phyloP scores from a whole-genome alignment of 2,113 vertebrate genomes.

The Ammodytes dubius region DNA sequence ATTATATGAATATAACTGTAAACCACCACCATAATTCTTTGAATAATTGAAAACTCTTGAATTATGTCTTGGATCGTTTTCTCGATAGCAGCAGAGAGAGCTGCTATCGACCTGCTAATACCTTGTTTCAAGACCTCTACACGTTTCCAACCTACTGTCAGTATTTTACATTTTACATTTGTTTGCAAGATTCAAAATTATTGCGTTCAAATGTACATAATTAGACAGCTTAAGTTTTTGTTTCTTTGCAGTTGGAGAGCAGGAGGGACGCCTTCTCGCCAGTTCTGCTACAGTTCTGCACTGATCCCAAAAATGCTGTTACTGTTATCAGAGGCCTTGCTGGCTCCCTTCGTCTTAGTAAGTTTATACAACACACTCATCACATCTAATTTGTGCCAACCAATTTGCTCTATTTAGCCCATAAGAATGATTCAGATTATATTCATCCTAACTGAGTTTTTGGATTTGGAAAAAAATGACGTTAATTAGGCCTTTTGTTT shows the following conservation, averaged over 20 bases:
- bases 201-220: slow-evolving; percentile 2
- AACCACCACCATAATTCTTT: neutral
- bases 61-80: slow-evolving; percentile 9
- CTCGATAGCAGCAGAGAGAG: slow-evolving; percentile 20
- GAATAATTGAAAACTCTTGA: slow-evolving; percentile 1
- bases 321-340: slow-evolving; percentile 94
- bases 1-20: neutral
- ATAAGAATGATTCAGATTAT: neutral
- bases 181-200: neutral
- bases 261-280: slow-evolving; percentile 94
- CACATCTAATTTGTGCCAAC: neutral
- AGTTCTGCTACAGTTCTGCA: slow-evolving; percentile 93
- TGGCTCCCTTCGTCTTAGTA: slow-evolving; percentile 92
- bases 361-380: slow-evolving; percentile 65
- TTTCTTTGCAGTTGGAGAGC: slow-evolving; percentile 88
- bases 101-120: neutral
- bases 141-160: slow-evolving; percentile 14
- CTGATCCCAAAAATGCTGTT: slow-evolving; percentile 92
- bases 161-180: slow-evolving; percentile 11
- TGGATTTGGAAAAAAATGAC: neutral
- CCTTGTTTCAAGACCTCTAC: slow-evolving; percentile 17
- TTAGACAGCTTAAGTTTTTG: neutral
- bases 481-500: slow-evolving; percentile 1
- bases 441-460: slow-evolving; percentile 1
- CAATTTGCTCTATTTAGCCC: neutral